These are phyloP conservation scores for Seriola aureovittata DNA, from an alignment of 2,113 vertebrate genomes.

Conservation along the genomic window DNA sequence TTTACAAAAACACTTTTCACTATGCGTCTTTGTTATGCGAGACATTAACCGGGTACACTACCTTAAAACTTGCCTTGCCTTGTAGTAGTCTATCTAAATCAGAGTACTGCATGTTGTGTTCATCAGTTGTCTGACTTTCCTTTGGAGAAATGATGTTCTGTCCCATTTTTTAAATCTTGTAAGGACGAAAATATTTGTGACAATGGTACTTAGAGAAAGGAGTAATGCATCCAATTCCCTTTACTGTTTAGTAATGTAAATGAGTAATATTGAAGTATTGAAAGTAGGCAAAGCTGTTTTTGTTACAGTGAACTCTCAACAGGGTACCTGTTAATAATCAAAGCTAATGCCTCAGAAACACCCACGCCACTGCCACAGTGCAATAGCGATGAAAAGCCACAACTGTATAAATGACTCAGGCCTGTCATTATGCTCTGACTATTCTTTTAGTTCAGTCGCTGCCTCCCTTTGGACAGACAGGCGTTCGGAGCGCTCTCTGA, in stretches of 20 bases:
- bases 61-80: not conserved
- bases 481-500: conserved; percentile 28
- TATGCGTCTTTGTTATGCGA: conserved; percentile 23
- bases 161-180: not conserved
- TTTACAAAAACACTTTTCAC: conserved; percentile 13
- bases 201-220: not conserved
- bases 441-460: conserved; percentile 28
- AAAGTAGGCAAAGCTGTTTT: not conserved
- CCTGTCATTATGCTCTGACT: conserved; percentile 17
- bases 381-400: conserved; percentile 47
- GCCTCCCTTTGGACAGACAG: conserved; percentile 38
- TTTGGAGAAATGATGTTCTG: not conserved
- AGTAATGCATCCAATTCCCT: not conserved
- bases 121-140: conserved; percentile 7
- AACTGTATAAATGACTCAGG: conserved; percentile 48
- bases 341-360: conserved; percentile 34
- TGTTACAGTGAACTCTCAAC: conserved; percentile 6
- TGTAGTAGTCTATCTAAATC: not conserved
- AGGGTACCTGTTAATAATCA: conserved; percentile 7
- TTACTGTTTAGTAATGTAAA: not conserved
- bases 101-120: not conserved
- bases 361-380: conserved; percentile 24
- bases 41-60: not conserved
- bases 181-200: not conserved
- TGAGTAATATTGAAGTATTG: not conserved